Percentiles rank a stretch among this genome's conserved stretches.
phyloP scores from a whole-genome alignment of 2,888 invertebrate genomes.

The Euphydryas editha region DNA sequence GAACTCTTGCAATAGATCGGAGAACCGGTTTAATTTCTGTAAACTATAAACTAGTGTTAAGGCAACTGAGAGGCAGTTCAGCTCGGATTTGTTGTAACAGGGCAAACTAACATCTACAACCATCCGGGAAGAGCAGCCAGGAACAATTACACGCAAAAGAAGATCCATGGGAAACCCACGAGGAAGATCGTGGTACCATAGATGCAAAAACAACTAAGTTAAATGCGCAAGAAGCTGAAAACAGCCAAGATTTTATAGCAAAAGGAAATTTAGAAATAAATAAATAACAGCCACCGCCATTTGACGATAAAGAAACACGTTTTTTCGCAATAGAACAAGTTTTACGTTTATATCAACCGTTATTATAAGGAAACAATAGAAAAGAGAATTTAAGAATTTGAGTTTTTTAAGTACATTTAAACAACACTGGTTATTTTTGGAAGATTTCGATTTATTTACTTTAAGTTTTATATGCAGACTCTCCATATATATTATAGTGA shows the following conservation, averaged over 20 bases:
- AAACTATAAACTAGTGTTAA: slow-evolving; percentile 79
- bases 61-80: slow-evolving; percentile 77
- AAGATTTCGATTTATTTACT: slow-evolving; percentile 78
- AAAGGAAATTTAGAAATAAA: slow-evolving; percentile 72
- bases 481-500: slow-evolving; percentile 79
- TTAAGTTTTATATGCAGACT: slow-evolving; percentile 81
- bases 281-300: slow-evolving; percentile 77
- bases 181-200: slow-evolving; percentile 67
- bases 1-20: slow-evolving; percentile 69
- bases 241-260: slow-evolving; percentile 76
- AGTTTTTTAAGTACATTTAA: slow-evolving; percentile 82
- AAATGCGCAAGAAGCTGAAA: slow-evolving; percentile 78
- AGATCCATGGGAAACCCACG: slow-evolving; percentile 65
- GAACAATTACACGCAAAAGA: slow-evolving; percentile 59
- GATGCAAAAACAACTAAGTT: slow-evolving; percentile 70
- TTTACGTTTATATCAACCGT: slow-evolving; percentile 84
- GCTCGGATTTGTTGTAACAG: slow-evolving; percentile 75
- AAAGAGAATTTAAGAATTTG: slow-evolving; percentile 80
- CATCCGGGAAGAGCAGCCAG: slow-evolving; percentile 76
- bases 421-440: slow-evolving; percentile 84
- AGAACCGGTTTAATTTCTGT: slow-evolving; percentile 75
- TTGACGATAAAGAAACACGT: slow-evolving; percentile 84
- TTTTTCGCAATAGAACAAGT: slow-evolving; percentile 85
- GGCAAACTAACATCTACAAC: slow-evolving; percentile 75
- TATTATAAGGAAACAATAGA: slow-evolving; percentile 83